A percentile compares a stretch with the other conserved stretches of the same genome.
These are phyloP conservation scores for Tragulus kanchil DNA, from an alignment of 2,113 vertebrate genomes.

Conservation along the genomic window DNA sequence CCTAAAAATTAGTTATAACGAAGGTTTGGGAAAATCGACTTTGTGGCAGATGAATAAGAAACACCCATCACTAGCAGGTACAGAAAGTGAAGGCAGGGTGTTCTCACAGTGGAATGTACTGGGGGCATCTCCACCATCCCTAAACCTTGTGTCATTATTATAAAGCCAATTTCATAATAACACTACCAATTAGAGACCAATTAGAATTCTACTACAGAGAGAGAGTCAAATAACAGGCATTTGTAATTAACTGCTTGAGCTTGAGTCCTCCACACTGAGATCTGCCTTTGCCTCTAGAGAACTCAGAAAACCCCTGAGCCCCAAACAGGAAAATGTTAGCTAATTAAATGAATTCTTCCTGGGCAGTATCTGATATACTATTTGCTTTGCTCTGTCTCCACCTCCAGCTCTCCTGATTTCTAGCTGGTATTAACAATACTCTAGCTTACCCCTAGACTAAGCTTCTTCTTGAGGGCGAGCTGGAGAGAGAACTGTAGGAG, in stretches of 20 bases:
- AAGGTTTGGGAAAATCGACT: neutral
- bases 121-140: no score
- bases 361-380: no score
- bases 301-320: neutral
- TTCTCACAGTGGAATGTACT: neutral
- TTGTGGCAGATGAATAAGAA: neutral
- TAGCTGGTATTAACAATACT: neutral
- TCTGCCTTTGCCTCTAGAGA: neutral
- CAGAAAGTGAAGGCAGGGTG: neutral
- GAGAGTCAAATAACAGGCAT: no score
- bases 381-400: neutral
- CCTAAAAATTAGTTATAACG: neutral
- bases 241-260: neutral
- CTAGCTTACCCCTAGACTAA: neutral
- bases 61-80: neutral
- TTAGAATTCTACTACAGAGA: neutral
- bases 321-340: neutral
- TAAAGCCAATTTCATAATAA: neutral
- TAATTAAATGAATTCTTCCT: neutral
- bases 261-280: no score
- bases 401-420: neutral
- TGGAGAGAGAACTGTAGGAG: no score
- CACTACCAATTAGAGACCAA: no score
- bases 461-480: neutral
- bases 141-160: neutral